Base-by-base conservation (phyloP, 2,888 invertebrate species). In the Hyalella azteca region DNA sequence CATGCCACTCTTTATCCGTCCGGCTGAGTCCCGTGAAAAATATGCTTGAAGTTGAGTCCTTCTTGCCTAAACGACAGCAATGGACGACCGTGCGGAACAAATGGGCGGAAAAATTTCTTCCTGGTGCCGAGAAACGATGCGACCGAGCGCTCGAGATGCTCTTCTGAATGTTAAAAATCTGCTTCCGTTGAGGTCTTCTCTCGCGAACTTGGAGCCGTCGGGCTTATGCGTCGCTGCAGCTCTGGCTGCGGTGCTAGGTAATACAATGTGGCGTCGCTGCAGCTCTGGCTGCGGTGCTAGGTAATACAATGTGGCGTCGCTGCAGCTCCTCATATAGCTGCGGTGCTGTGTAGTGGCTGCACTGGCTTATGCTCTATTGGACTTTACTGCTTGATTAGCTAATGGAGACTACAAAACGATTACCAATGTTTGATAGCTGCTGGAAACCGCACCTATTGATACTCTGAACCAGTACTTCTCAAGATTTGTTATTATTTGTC, bases 101-200 rank as follows among this genome's bases (percentile, higher is more conserved):
- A 66, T 66, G 66, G 66, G 29, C 36, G 66, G 66, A 66, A 66
- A 59, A 66, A 66, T 66, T 66, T 66, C 66, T 66, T 66, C 66
- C 66, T 66, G 66, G 29, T 36, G 32, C 66, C 36, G 66, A 60
- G 60, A 66, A 66, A 36, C 19, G 19, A 19, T 7, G 32, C 15
- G 66, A 66, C 66, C n/a, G 66, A 66, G 66, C 39, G 66, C 36
- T 36, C 36, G 26, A 13, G 36, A 19, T 2, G 66, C 36, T 66
- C 36, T 29, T 36, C 19, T 19, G 66, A 66, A 66, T 66, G 66
- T 36, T 36, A 66, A 66, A 29, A 36, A 36, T 36, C 26, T n/a
- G n/a, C n/a, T n/a, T n/a, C n/a, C n/a, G n/a, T n/a, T n/a, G n/a
- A n/a, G n/a, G n/a, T n/a, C n/a, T n/a, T n/a, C n/a, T n/a, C n/a